phyloP scores from a whole-genome alignment of 1,140 invertebrate genomes.

The Dendrolimus punctatus region DNA sequence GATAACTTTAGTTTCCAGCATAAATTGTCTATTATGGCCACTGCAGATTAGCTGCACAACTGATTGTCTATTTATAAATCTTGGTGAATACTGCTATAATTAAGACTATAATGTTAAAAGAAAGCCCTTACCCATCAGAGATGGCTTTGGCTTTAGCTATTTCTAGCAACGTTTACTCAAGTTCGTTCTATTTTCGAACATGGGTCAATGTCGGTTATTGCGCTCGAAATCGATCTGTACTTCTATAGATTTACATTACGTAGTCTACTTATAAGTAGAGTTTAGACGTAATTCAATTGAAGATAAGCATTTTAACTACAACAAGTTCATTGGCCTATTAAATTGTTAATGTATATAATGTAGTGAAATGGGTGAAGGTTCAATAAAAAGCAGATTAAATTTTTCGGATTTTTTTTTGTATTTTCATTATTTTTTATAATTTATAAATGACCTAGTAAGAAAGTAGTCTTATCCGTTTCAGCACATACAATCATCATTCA shows the following conservation, averaged over 20 bases:
- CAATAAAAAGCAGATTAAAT: conserved; percentile 41
- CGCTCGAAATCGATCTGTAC: conserved; percentile 12
- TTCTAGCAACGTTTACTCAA: conserved; percentile 6
- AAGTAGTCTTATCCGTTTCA: conserved; percentile 72
- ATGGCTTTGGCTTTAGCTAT: neutral
- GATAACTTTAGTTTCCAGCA: too few species aligned
- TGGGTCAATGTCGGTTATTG: conserved; percentile 56
- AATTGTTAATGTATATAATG: too few species aligned
- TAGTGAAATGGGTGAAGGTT: neutral
- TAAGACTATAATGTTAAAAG: neutral
- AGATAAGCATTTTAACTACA: too few species aligned
- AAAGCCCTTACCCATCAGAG: too few species aligned
- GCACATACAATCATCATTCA: conserved; percentile 77
- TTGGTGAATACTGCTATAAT: neutral
- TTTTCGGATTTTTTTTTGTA: conserved; percentile 64
- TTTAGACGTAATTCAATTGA: too few species aligned
- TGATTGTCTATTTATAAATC: neutral
- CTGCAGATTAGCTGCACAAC: neutral
- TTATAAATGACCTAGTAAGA: conserved; percentile 72
- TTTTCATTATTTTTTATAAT: conserved; percentile 69
- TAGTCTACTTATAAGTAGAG: too few species aligned
- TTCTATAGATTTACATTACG: too few species aligned
- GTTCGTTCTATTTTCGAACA: conserved; percentile 37
- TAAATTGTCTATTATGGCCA: too few species aligned
- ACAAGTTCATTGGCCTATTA: too few species aligned